Conservation (phyloP, 2,797 vertebrate species). For the Periparus ater region DNA sequence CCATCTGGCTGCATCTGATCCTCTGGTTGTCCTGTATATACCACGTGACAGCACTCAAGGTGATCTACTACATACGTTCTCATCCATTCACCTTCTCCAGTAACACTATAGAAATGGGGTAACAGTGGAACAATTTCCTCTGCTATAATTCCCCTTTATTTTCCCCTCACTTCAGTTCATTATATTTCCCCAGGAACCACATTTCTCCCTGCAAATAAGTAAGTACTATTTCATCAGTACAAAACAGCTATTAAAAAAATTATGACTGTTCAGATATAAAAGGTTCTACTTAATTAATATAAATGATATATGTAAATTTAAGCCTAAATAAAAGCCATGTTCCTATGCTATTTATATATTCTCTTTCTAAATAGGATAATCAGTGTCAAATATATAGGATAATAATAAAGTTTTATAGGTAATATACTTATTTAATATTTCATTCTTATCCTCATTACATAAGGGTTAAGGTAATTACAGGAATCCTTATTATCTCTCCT, state of each 20-base stretch:
- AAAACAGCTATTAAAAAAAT: not conserved
- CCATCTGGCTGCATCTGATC: not conserved
- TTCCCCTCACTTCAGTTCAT: not conserved
- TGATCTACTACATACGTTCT: not conserved
- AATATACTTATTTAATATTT: not conserved
- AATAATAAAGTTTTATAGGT: not conserved
- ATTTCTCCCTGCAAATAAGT: not conserved
- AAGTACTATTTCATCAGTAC: not conserved
- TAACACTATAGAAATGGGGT: not conserved
- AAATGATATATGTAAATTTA: not conserved
- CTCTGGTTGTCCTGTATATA: not conserved
- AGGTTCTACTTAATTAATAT: not conserved
- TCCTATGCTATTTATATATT: not conserved
- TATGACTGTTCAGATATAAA: not conserved
- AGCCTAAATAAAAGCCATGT: not conserved
- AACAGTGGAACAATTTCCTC: not conserved
- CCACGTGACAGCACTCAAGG: accelerated
- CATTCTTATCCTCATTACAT: not conserved
- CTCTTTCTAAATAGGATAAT: not conserved
- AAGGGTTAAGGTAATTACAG: not conserved
- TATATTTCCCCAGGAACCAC: not conserved
- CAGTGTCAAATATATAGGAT: not conserved
- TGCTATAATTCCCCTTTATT: not conserved
- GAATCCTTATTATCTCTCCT: not conserved
- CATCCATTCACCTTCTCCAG: not conserved